A percentile compares a stretch with the other conserved stretches of the same genome.
Evolutionary conservation across 30 jellyfish, hydroid and myxozoan species (phyloP).

Genomic region (Catostylus mosaicus): DNA sequence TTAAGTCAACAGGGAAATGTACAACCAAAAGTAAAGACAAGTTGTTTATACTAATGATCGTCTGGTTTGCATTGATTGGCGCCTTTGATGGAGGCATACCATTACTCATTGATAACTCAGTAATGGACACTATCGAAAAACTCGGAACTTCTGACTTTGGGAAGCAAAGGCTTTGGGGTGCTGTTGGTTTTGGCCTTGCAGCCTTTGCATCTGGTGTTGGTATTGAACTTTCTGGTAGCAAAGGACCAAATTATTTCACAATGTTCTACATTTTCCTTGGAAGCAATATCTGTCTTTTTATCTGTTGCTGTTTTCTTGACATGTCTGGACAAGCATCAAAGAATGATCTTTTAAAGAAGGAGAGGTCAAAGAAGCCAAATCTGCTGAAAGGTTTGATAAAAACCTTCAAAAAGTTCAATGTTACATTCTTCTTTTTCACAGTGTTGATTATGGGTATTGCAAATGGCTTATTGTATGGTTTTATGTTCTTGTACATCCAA

Average conservation of each 20-base stretch:
- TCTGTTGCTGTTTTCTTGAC: conserved; percentile 40
- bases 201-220: conserved; percentile 77
- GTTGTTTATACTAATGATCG: conserved; percentile 50
- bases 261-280: conserved; percentile 65
- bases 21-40: background rate
- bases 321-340: conserved; percentile 31
- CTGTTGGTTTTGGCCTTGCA: conserved; percentile 83
- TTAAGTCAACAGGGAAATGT: background rate
- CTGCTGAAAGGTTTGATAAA: conserved; percentile 44
- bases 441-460: conserved; percentile 70
- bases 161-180: conserved; percentile 77
- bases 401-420: conserved; percentile 60
- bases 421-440: conserved; percentile 61
- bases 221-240: conserved; percentile 35
- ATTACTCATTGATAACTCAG: conserved; percentile 62
- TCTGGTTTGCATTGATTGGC: conserved; percentile 61
- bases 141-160: conserved; percentile 64
- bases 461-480: conserved; percentile 69
- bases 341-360: conserved; percentile 5
- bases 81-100: conserved; percentile 81
- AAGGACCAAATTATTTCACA: conserved; percentile 55
- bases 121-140: conserved; percentile 36
- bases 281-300: conserved; percentile 37
- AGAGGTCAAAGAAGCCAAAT: conserved; percentile 18
- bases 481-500: conserved; percentile 61